Percentiles rank a stretch among this genome's conserved stretches.
These are phyloP conservation scores for Pocota personata DNA, from an alignment of 2,888 invertebrate genomes.

Conservation along the genomic window DNA sequence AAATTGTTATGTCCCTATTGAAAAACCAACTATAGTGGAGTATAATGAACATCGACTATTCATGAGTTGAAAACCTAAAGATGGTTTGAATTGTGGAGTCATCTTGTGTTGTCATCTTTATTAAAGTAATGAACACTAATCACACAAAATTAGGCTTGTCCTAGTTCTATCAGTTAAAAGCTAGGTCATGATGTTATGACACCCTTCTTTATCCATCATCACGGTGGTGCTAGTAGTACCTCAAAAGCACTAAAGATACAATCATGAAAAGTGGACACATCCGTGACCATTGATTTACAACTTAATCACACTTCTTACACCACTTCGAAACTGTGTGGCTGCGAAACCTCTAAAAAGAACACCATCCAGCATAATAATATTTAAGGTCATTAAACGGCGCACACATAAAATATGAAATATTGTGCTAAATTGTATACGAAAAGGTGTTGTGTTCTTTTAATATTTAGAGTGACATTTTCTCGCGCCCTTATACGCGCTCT, in stretches of 20 bases:
- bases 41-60: too few species aligned
- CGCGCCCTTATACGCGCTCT: constrained; percentile 40
- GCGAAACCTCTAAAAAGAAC: constrained; percentile 22
- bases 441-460: constrained; percentile 38
- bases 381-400: constrained; percentile 53
- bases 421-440: constrained; percentile 68
- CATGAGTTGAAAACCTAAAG: too few species aligned
- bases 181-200: neutral
- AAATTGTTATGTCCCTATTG: too few species aligned
- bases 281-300: constrained; percentile 66
- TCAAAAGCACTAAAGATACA: constrained; percentile 21
- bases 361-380: constrained; percentile 32
- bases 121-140: too few species aligned
- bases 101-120: too few species aligned
- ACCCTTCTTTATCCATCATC: neutral
- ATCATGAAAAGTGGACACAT: constrained; percentile 53
- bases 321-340: constrained; percentile 10
- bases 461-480: constrained; percentile 32
- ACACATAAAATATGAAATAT: constrained; percentile 68
- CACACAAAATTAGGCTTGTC: too few species aligned
- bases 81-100: too few species aligned
- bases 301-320: constrained; percentile 29
- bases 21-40: too few species aligned
- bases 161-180: too few species aligned
- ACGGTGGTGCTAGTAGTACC: neutral